Conservation (phyloP, 2,797 vertebrate genomes). For the Characodon lateralis region DNA sequence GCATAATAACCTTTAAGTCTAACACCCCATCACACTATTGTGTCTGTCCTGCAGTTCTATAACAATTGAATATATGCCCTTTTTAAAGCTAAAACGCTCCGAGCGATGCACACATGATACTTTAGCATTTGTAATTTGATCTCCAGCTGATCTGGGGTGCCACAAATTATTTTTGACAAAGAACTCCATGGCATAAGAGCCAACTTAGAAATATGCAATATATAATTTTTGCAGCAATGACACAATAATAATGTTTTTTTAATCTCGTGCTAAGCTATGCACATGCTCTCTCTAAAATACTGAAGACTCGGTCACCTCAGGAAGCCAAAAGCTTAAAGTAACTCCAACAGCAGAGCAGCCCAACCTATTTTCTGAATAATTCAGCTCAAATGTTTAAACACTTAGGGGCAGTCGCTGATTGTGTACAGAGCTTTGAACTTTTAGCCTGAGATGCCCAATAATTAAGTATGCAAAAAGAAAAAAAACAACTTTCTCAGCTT, state of each 20-base stretch:
- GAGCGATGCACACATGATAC: neutral
- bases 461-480: neutral
- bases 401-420: neutral
- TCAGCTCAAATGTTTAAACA: neutral
- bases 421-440: neutral
- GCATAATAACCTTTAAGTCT: neutral
- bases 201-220: neutral
- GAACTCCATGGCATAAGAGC: neutral
- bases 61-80: neutral
- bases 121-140: neutral
- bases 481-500: no score
- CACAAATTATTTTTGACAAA: neutral
- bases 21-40: neutral
- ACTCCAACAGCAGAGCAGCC: neutral
- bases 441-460: neutral
- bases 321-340: neutral
- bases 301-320: neutral
- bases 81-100: neutral
- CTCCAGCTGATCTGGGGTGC: neutral
- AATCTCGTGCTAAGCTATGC: neutral
- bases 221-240: neutral
- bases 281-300: neutral
- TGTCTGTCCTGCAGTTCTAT: neutral
- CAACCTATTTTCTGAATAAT: neutral
- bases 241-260: neutral